phyloP scores from a whole-genome alignment of 2,113 vertebrate species.

The Colius striatus region DNA sequence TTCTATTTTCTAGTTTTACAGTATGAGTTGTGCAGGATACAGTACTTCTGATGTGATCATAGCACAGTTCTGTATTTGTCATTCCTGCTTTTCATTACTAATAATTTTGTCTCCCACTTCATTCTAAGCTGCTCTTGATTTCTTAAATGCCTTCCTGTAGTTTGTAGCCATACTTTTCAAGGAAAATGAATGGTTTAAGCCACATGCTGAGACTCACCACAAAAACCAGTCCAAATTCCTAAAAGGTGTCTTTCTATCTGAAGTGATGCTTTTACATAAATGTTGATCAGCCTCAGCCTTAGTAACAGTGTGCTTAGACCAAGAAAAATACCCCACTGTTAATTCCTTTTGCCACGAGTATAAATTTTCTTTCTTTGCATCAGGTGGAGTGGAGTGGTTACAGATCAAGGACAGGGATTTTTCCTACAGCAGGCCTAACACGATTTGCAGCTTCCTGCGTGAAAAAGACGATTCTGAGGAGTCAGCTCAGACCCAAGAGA shows the following conservation, averaged over 20 bases:
- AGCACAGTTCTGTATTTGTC: neutral
- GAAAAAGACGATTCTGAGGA: constrained; percentile 78
- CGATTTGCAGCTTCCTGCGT: constrained; percentile 78
- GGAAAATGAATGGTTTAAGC: neutral
- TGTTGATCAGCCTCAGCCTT: neutral
- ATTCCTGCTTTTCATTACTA: neutral
- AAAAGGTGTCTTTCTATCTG: neutral
- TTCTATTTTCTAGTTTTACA: neutral
- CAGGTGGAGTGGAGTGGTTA: constrained; percentile 81
- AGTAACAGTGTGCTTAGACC: neutral
- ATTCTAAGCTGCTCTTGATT: neutral
- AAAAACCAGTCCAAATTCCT: neutral
- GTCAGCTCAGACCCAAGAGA: constrained; percentile 60
- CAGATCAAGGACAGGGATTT: constrained; percentile 82
- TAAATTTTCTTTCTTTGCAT: neutral
- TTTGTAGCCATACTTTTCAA: neutral
- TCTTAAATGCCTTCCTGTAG: neutral
- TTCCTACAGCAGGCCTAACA: constrained; percentile 74
- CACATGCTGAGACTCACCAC: neutral
- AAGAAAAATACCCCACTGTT: neutral
- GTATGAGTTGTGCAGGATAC: neutral
- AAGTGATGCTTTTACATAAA: neutral
- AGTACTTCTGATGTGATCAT: neutral
- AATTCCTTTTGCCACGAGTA: neutral
- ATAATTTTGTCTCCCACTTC: neutral